phyloP scores from a whole-genome alignment of 2,888 invertebrate genomes.

The Aphodius granarius region DNA sequence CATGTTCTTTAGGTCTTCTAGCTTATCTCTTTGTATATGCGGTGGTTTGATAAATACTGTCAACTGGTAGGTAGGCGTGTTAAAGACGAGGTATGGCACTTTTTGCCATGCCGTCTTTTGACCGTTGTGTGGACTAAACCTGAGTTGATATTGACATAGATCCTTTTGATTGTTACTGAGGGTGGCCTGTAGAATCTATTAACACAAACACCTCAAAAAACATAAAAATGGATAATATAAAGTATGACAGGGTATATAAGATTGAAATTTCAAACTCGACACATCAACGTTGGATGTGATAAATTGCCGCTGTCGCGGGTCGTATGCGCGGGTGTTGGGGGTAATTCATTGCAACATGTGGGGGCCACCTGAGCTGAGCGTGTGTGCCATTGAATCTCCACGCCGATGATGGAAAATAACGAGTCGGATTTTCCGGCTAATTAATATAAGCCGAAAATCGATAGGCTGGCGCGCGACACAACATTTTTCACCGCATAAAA shows the following conservation, averaged over 20 bases:
- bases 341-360: slow-evolving; percentile 36
- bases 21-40: too few relatives aligned
- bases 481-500: neutral
- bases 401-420: slow-evolving; percentile 30
- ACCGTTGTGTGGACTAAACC: too few relatives aligned
- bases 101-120: too few relatives aligned
- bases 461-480: neutral
- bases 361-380: slow-evolving; percentile 31
- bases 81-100: too few relatives aligned
- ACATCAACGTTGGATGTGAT: slow-evolving; percentile 36
- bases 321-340: slow-evolving; percentile 32
- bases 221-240: neutral
- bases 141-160: too few relatives aligned
- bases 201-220: too few relatives aligned
- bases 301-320: slow-evolving; percentile 30
- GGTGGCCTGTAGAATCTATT: too few relatives aligned
- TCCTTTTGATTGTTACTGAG: too few relatives aligned
- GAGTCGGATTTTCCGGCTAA: slow-evolving; percentile 22
- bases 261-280: slow-evolving; percentile 38
- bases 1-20: too few relatives aligned
- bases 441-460: slow-evolving; percentile 20
- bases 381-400: slow-evolving; percentile 29
- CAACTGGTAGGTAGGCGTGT: too few relatives aligned
- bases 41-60: too few relatives aligned
- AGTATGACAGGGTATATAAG: slow-evolving; percentile 5